Conservation (phyloP, 1,140 invertebrate genomes). For the Zaprionus nigranus region DNA sequence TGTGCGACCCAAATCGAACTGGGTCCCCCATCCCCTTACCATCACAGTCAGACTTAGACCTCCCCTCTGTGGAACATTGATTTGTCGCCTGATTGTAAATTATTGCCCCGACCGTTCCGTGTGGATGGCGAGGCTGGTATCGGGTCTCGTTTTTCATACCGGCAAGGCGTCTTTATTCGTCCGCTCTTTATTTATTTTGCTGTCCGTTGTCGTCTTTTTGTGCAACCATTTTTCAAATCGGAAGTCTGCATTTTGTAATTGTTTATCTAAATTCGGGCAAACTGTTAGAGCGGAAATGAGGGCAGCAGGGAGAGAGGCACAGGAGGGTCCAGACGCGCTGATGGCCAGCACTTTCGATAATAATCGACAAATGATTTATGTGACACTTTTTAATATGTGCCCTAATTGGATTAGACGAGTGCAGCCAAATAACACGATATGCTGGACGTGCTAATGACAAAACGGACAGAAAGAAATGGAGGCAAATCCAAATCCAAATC, state of each 20-base stretch:
- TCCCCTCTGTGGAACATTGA: conserved; percentile 38
- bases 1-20: conserved; percentile 27
- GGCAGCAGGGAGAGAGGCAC: background rate
- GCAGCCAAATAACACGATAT: conserved; percentile 20
- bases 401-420: conserved; percentile 50
- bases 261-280: conserved; percentile 55
- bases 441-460: conserved; percentile 21
- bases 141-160: conserved; percentile 43
- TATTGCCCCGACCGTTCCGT: conserved; percentile 54
- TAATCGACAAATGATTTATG: conserved; percentile 65
- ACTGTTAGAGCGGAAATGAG: conserved; percentile 38
- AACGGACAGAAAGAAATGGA: conserved; percentile 9
- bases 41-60: conserved; percentile 8
- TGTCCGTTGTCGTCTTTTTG: background rate
- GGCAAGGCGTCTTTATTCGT: conserved; percentile 34
- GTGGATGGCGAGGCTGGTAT: conserved; percentile 39
- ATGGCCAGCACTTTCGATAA: conserved; percentile 44
- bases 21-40: background rate
- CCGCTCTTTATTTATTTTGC: conserved; percentile 19
- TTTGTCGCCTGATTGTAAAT: conserved; percentile 59
- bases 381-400: conserved; percentile 56
- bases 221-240: conserved; percentile 51
- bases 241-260: conserved; percentile 57
- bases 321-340: conserved; percentile 14
- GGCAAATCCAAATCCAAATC: conserved; percentile 6